Evolutionary conservation across 2,797 vertebrate genomes (phyloP), one percentile per base, ranked within the genome.

Genomic region (Xenentodon cancila): DNA sequence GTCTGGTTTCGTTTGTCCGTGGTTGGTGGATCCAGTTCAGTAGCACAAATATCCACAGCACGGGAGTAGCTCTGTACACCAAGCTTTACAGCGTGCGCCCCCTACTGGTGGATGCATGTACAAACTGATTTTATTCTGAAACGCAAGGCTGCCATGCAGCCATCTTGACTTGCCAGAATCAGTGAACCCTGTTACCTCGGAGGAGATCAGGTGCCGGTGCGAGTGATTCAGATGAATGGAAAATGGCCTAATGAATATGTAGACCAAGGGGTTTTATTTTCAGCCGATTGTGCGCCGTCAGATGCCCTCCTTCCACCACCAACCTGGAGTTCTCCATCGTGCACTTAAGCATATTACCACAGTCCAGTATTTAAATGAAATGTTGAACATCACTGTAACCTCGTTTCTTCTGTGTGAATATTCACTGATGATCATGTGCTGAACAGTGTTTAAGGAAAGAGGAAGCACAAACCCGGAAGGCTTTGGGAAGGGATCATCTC

Each of bases 161-260:
- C 79, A 84, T 86, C 70, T 83, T 82, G 63, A 60, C 68, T 77
- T 67, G 58, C 71, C 78, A 46, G 71, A 75, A 68, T 75, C 59
- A 34, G 21, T 75, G 76, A 77, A 45, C 48, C 47, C 53, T 53
- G 71, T 75, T 50, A 34, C 61, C 48, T 81, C 49, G 13, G 37
- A 79, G 52, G 54, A 73, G 67, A 52, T 69, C 53, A n/a, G 45
- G 72, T 60, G 48, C 62, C 76, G 49, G 63, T 48, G 52, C 18
- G 76, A 78, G 64, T 61, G 69, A 68, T 59, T 75, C 42, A 21
- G 67, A 34, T 21, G 58, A 47, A 60, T 19, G 65, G 30, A 22
- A 59, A 58, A 30, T 18, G 52, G 49, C 58, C 63, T n/a, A 47
- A 50, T 42, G 48, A 42, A 32, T 21, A 32, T 32, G 21, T 51